Conservation (phyloP, 2,797 vertebrate genomes). For the Prionace glauca region DNA sequence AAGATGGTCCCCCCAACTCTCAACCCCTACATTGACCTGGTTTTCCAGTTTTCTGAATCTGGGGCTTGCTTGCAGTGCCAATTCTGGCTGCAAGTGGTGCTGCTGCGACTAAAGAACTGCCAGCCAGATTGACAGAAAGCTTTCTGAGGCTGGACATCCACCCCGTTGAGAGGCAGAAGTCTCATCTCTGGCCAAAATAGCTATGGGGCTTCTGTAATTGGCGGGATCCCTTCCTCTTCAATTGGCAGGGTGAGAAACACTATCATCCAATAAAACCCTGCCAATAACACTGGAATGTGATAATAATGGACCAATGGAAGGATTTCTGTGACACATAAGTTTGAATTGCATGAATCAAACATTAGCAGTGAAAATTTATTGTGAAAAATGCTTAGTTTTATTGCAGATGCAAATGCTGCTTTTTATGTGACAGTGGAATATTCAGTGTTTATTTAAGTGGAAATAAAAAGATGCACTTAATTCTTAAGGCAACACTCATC, state of each 20-base stretch:
- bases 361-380: background rate
- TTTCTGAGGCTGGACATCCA: background rate
- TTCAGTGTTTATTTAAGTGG: background rate
- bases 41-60: too few relatives aligned
- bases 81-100: background rate
- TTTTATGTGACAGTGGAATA: background rate
- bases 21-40: too few relatives aligned
- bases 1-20: too few relatives aligned
- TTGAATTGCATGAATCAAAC: background rate
- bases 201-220: background rate
- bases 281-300: background rate
- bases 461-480: background rate
- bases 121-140: too few relatives aligned
- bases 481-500: background rate
- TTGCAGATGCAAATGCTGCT: background rate
- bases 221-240: background rate
- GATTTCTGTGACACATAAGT: background rate
- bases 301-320: background rate
- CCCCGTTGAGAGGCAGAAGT: background rate
- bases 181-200: background rate
- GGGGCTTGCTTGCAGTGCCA: too few relatives aligned
- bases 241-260: too few relatives aligned
- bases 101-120: background rate
- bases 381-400: background rate
- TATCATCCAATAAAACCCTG: background rate